Percentiles rank a stretch among this genome's conserved stretches.
These are phyloP conservation scores for Zaprionus tsacasi DNA, from an alignment of 1,140 invertebrate species.

Conservation along the genomic window DNA sequence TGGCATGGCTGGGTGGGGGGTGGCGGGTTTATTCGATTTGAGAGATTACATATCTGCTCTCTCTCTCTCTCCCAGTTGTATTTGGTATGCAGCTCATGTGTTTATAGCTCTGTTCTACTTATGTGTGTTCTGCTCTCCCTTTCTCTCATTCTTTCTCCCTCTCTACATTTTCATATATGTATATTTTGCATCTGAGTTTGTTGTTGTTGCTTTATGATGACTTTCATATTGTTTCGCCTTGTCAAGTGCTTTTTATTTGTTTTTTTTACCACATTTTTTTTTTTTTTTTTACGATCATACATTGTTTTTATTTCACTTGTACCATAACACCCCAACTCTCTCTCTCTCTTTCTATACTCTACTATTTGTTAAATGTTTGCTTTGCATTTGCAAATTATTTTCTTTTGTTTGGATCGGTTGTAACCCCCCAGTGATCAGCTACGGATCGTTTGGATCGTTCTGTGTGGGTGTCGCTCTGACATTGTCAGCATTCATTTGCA, in stretches of 20 bases:
- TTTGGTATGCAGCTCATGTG: constrained; percentile 33
- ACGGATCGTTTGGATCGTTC: constrained; percentile 26
- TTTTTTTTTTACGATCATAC: constrained; percentile 15
- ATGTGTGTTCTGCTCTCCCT: background rate
- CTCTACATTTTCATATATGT: background rate
- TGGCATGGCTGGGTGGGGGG: background rate
- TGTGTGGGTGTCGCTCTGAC: constrained; percentile 25
- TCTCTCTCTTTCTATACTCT: background rate
- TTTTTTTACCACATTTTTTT: constrained; percentile 48
- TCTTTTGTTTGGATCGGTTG: constrained; percentile 33
- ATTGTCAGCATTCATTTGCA: constrained; percentile 71
- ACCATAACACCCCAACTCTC: background rate
- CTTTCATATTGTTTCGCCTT: constrained; percentile 46
- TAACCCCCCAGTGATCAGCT: constrained; percentile 35
- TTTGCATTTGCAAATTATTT: constrained; percentile 42
- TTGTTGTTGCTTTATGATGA: constrained; percentile 35
- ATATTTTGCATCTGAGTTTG: constrained; percentile 1
- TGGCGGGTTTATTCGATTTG: constrained; percentile 15
- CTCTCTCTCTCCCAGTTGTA: background rate
- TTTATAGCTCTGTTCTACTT: constrained; percentile 16
- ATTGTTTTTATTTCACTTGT: constrained; percentile 45
- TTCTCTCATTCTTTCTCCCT: background rate
- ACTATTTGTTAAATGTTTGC: constrained; percentile 45
- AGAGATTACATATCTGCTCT: constrained; percentile 16
- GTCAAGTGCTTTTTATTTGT: constrained; percentile 52